Conservation (phyloP, 2,113 vertebrate genomes). For the Peucedramus taeniatus region DNA sequence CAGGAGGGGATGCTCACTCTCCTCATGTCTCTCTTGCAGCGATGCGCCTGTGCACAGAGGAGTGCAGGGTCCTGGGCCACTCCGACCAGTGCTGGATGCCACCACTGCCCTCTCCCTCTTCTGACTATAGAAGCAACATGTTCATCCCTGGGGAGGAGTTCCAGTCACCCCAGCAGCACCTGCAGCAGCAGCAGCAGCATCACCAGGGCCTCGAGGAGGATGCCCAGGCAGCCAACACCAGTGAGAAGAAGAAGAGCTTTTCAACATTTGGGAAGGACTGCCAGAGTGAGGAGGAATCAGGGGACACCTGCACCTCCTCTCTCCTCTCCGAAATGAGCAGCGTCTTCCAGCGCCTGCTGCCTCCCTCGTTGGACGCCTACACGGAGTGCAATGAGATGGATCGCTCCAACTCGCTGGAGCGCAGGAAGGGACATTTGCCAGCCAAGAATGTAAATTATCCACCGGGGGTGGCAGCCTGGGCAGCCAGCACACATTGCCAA, state of each 20-base stretch:
- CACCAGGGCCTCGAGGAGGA: slow-evolving; percentile 80
- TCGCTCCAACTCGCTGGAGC: slow-evolving; percentile 81
- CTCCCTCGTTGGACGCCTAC: slow-evolving; percentile 85
- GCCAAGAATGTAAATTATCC: slow-evolving; percentile 86
- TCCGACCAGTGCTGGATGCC: slow-evolving; percentile 99
- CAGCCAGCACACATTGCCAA: slow-evolving; percentile 95
- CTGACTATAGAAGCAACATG: slow-evolving; percentile 93
- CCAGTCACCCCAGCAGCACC: slow-evolving; percentile 49
- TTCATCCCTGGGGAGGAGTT: slow-evolving; percentile 94
- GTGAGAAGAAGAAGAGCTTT: slow-evolving; percentile 90
- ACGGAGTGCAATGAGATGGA: slow-evolving; percentile 79
- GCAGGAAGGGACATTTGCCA: slow-evolving; percentile 83
- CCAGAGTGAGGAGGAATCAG: slow-evolving; percentile 53
- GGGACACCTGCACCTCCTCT: slow-evolving; percentile 80
- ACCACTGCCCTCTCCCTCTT: slow-evolving; percentile 81
- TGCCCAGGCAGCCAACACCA: slow-evolving; percentile 62
- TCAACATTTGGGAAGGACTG: slow-evolving; percentile 93
- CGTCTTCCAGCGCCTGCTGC: slow-evolving; percentile 91
- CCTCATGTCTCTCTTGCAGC: slow-evolving; percentile 65
- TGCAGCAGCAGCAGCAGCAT: neutral
- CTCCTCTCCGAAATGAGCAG: slow-evolving; percentile 95
- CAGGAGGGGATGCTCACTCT: neutral
- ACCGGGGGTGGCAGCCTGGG: slow-evolving; percentile 92
- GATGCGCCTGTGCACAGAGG: slow-evolving; percentile 93
- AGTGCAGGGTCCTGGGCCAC: slow-evolving; percentile 92